A percentile compares a stretch with the other conserved stretches of the same genome.
Evolutionary conservation across 2,888 invertebrate species (phyloP).

Genomic region (Callimorpha dominula): DNA sequence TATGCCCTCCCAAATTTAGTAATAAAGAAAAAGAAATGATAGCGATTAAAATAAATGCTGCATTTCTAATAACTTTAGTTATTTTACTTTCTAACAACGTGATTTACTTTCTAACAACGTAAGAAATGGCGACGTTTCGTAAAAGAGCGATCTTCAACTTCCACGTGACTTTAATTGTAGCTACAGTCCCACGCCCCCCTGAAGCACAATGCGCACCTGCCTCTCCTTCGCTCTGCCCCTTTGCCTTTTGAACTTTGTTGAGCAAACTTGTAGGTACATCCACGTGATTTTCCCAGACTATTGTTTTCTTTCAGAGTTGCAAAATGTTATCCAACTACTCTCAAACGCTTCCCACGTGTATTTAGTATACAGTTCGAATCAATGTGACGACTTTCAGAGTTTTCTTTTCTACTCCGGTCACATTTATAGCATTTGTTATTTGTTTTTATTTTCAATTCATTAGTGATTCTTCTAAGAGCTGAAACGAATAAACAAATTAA

Average conservation of each 20-base stretch:
- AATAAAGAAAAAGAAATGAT: too few relatives aligned
- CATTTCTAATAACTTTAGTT: too few relatives aligned
- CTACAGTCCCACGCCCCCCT: neutral
- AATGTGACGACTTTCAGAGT: neutral
- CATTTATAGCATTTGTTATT: neutral
- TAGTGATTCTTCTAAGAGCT: too few relatives aligned
- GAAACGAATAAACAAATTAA: too few relatives aligned
- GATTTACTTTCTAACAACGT: neutral
- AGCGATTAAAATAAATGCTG: too few relatives aligned
- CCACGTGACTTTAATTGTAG: neutral
- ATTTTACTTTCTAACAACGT: neutral
- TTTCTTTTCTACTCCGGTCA: neutral
- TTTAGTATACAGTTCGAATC: neutral
- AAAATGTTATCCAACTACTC: neutral
- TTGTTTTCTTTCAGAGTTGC: neutral
- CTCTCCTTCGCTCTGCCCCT: neutral
- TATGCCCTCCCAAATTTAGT: too few relatives aligned
- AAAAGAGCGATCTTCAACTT: neutral
- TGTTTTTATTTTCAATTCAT: too few relatives aligned
- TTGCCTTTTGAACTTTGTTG: neutral
- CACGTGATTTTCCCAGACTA: neutral
- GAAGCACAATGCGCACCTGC: neutral
- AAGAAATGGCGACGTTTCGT: neutral
- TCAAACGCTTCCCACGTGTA: neutral
- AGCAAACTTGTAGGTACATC: neutral